Conservation (phyloP, 1,140 invertebrate species). For the Drosophila malerkotliana region DNA sequence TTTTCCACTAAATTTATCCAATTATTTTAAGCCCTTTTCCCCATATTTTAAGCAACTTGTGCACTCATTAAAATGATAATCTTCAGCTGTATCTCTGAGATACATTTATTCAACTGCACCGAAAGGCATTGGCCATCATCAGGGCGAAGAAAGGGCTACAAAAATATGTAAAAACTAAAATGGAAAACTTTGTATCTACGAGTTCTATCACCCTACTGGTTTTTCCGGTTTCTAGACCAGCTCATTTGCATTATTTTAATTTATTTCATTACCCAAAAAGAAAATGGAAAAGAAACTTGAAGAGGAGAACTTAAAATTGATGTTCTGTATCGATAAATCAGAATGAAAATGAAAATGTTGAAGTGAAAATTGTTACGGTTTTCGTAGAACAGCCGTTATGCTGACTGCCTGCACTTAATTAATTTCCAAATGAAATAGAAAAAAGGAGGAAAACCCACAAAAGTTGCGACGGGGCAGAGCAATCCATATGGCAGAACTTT, state of each 20-base stretch:
- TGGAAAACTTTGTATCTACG: slow-evolving; percentile 45
- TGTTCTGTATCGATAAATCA: slow-evolving; percentile 52
- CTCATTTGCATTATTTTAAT: slow-evolving; percentile 80
- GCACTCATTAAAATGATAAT: slow-evolving; percentile 51
- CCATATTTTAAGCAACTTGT: slow-evolving; percentile 3
- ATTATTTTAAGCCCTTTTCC: neutral
- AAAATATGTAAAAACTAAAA: neutral
- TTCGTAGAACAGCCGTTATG: slow-evolving; percentile 32
- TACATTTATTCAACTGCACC: slow-evolving; percentile 21
- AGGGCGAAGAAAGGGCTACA: slow-evolving; percentile 16
- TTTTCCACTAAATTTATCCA: slow-evolving; percentile 11
- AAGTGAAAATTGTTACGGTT: slow-evolving; percentile 43
- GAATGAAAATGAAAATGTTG: slow-evolving; percentile 48
- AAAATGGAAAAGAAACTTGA: neutral
- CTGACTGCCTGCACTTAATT: slow-evolving; percentile 59
- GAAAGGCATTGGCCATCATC: slow-evolving; percentile 45
- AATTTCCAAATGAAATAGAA: slow-evolving; percentile 50
- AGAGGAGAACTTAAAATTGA: slow-evolving; percentile 3
- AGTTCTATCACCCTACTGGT: slow-evolving; percentile 10
- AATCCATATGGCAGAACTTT: slow-evolving; percentile 66
- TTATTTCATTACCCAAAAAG: slow-evolving; percentile 42
- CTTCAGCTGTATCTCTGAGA: neutral
- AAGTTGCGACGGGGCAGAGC: slow-evolving; percentile 7
- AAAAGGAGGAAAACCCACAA: slow-evolving; percentile 8
- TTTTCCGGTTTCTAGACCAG: slow-evolving; percentile 34